Conservation (phyloP, 2,888 invertebrate genomes). For the Eumacrocentrus americanus region DNA sequence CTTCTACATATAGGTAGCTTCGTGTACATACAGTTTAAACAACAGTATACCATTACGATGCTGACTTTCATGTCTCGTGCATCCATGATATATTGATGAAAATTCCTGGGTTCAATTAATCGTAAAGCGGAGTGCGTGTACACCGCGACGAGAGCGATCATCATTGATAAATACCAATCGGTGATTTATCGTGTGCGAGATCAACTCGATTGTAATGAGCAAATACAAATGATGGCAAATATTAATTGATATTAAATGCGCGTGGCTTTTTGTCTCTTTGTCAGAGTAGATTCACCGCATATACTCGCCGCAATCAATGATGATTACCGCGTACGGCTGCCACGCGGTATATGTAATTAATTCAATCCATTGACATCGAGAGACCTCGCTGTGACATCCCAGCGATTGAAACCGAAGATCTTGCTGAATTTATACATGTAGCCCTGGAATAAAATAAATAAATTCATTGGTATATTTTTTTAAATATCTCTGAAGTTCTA, state of each 20-base stretch:
- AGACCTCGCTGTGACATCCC: background rate
- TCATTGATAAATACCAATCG: background rate
- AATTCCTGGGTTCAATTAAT: constrained; percentile 6
- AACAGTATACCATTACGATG: background rate
- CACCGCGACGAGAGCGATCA: background rate
- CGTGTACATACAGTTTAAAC: background rate
- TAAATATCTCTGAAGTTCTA: too few relatives aligned
- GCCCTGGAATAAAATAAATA: too few relatives aligned
- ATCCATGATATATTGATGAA: constrained; percentile 9
- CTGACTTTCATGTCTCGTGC: background rate
- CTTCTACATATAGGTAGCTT: too few relatives aligned
- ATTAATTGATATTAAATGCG: constrained; percentile 27
- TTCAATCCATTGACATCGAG: background rate
- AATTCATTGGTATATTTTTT: too few relatives aligned
- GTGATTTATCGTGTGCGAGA: constrained; percentile 5
- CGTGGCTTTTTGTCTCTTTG: constrained; percentile 20
- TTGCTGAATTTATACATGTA: too few relatives aligned
- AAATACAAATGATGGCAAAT: constrained; percentile 19
- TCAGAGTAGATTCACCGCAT: constrained; percentile 1
- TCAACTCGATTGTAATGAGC: background rate
- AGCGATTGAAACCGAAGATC: background rate
- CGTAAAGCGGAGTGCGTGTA: background rate
- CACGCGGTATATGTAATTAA: background rate
- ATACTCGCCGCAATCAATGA: background rate
- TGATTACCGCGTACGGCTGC: background rate